Percentiles rank a stretch among this genome's conserved stretches.
Conservation (phyloP, 2,113 vertebrate genomes). For the Peromyscus polionotus region DNA sequence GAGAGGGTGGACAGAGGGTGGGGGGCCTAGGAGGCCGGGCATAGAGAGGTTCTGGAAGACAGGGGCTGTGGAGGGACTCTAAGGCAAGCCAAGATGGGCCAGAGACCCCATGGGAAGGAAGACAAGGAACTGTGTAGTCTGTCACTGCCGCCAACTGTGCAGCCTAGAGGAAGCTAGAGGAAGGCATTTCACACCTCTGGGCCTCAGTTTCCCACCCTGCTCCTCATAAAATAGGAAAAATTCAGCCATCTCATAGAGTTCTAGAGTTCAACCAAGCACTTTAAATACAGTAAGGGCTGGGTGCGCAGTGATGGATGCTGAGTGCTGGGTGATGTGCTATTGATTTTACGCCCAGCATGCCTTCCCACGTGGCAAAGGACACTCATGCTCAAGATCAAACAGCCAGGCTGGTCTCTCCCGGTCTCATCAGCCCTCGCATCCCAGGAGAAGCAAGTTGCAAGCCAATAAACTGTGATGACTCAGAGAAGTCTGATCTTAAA, state of each 20-base stretch:
- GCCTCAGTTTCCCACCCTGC: background rate
- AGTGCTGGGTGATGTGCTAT: background rate
- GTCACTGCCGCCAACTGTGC: background rate
- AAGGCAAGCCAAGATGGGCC: background rate
- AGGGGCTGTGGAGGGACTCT: fast-evolving
- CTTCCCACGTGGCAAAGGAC: background rate
- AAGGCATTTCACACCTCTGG: background rate
- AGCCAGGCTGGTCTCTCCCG: background rate
- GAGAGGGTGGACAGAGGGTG: background rate
- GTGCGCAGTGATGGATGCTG: too few relatives aligned
- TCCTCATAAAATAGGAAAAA: background rate
- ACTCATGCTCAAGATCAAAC: slow-evolving; percentile 39
- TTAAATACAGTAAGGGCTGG: background rate
- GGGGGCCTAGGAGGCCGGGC: background rate
- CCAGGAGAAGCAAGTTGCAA: slow-evolving; percentile 47
- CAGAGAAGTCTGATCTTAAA: slow-evolving; percentile 69
- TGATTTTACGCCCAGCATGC: background rate
- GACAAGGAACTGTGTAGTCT: fast-evolving
- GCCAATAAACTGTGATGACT: slow-evolving; percentile 70
- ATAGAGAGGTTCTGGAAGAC: background rate
- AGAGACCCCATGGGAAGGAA: background rate
- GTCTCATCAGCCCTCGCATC: background rate
- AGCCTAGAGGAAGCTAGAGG: background rate
- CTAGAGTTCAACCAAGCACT: background rate
- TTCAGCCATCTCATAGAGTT: background rate